Evolutionary conservation across 1,140 invertebrate species (phyloP), one percentile per base, ranked within the genome.

Genomic region (Caenorhabditis inopinata): DNA sequence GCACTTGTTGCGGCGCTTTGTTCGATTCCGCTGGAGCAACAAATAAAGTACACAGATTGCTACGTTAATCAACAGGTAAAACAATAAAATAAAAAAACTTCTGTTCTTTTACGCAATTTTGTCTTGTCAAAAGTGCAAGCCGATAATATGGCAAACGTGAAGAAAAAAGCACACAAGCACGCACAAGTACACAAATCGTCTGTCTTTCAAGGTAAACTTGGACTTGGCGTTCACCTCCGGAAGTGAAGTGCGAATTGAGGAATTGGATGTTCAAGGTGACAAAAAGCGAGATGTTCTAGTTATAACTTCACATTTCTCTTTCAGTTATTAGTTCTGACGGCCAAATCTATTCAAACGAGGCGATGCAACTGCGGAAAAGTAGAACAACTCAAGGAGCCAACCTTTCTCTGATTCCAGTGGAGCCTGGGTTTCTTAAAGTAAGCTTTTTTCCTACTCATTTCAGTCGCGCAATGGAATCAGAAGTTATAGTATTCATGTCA

Each of bases 401-500:
- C 81, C 94, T 94, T 25, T 92, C 92, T 74, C 97, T 96, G 85
- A 92, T 94, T 18, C 95, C 96, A 0, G 92, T 93, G 46, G 94
- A 95, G 90, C 93, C 95, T 85, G 95, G 96, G 76, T 94, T 96
- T 92, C 95, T 97, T 90, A 94, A 95, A 91, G 93, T 93, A 89
- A 85, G 85, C 35, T 42, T 42, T 38, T 42, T 42, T 42, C 38
- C 38, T 5, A 14, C 38, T 7, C 38, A 42, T 42, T 42, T 42
- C n/a, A n/a, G n/a, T n/a, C n/a, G n/a, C n/a, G n/a, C n/a, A n/a
- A n/a, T n/a, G n/a, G n/a, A n/a, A n/a, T n/a, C n/a, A n/a, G n/a
- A n/a, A n/a, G n/a, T n/a, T n/a, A n/a, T n/a, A n/a, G n/a, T n/a
- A n/a, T n/a, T n/a, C n/a, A n/a, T n/a, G n/a, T n/a, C n/a, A n/a